Evolutionary conservation across 2,888 invertebrate genomes (phyloP).

Genomic region (Drosophila siamana): DNA sequence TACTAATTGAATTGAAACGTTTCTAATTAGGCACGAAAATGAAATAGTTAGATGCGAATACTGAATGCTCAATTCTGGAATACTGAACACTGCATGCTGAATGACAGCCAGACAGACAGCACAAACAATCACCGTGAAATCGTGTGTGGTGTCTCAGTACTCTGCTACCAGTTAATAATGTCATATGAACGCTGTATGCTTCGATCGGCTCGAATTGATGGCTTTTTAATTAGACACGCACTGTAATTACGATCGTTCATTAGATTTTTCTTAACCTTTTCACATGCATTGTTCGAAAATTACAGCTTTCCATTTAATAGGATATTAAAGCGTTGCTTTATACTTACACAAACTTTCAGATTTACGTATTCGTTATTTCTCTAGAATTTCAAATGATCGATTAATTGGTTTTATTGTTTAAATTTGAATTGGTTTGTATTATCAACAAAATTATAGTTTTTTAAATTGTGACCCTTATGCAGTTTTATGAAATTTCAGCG

Average conservation of each 20-base stretch:
- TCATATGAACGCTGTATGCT: neutral
- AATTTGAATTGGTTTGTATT: too few species aligned
- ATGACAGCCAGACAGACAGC: slow-evolving; percentile 9
- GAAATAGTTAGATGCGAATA: slow-evolving; percentile 8
- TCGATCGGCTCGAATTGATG: slow-evolving; percentile 8
- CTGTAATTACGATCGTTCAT: slow-evolving; percentile 3
- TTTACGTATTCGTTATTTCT: too few species aligned
- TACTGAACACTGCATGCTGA: neutral
- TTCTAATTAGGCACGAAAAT: slow-evolving; percentile 58
- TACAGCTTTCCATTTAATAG: neutral
- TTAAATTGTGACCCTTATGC: too few species aligned
- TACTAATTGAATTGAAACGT: slow-evolving; percentile 54
- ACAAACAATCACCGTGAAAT: slow-evolving; percentile 5
- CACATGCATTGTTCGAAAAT: too few species aligned
- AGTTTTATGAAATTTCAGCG: too few species aligned
- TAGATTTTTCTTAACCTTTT: neutral
- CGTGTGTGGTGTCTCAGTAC: neutral
- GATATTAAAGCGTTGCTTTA: neutral
- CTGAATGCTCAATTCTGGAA: slow-evolving; percentile 1
- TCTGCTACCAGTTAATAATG: slow-evolving; percentile 22
- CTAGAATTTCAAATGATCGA: too few species aligned
- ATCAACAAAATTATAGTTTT: too few species aligned
- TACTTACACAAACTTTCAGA: too few species aligned
- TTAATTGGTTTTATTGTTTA: too few species aligned
- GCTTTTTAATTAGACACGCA: slow-evolving; percentile 50